Conservation (phyloP, 1,140 invertebrate genomes). For the Oscheius sp. region DNA sequence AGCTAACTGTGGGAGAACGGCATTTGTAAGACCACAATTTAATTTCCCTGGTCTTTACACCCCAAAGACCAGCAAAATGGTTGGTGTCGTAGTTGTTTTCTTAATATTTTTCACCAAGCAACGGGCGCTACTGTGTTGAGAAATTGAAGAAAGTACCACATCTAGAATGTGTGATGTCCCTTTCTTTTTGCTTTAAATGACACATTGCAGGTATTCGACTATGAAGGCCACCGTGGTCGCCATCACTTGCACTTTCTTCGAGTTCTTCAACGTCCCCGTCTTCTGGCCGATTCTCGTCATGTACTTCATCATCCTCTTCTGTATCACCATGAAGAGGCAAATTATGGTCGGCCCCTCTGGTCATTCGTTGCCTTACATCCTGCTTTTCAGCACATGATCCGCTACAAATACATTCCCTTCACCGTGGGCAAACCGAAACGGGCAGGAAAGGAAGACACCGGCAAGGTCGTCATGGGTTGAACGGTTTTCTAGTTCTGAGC, state of each 20-base stretch:
- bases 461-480: conserved; percentile 54
- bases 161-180: background rate
- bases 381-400: conserved; percentile 93
- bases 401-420: conserved; percentile 96
- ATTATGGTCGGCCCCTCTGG: conserved; percentile 79
- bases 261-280: conserved; percentile 96
- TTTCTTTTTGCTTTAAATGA: conserved; percentile 41
- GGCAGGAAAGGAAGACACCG: conserved; percentile 63
- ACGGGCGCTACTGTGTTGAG: background rate
- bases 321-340: conserved; percentile 99
- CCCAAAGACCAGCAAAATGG: too few relatives aligned
- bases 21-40: too few relatives aligned
- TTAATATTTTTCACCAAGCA: background rate
- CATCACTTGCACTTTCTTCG: conserved; percentile 90
- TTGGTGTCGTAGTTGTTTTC: background rate
- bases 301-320: conserved; percentile 97
- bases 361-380: conserved; percentile 8
- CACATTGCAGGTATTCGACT: conserved; percentile 73
- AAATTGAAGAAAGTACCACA: background rate
- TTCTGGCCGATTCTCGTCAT: conserved; percentile 99
- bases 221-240: conserved; percentile 89
- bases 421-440: conserved; percentile 83
- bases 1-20: too few relatives aligned
- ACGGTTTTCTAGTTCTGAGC: background rate
- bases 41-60: too few relatives aligned